Evolutionary conservation across 1,140 invertebrate genomes (phyloP).

Genomic region (Pentalonia nigronervosa): DNA sequence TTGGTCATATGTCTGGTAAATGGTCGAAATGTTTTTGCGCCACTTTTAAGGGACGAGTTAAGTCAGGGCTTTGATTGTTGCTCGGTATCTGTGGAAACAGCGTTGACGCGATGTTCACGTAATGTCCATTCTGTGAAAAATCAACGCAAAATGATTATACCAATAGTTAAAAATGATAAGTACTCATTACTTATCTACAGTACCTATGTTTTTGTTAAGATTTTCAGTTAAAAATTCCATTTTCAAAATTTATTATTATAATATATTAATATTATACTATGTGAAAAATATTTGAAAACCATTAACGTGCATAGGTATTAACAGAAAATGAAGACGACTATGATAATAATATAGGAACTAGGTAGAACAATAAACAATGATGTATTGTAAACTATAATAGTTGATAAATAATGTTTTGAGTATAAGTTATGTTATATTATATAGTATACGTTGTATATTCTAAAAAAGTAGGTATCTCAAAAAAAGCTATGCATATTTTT

Average conservation of each 20-base stretch:
- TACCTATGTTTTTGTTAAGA: not conserved
- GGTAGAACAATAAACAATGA: no score
- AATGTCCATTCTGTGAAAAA: conserved; percentile 60
- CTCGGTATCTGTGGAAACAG: conserved; percentile 61
- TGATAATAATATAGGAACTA: no score
- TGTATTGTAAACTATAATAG: no score
- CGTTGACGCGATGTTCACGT: conserved; percentile 59
- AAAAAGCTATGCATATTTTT: no score
- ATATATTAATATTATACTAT: no score
- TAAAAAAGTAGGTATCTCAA: no score
- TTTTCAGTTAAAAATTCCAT: not conserved
- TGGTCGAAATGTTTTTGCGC: conserved; percentile 61
- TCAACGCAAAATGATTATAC: not conserved
- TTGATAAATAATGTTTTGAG: no score
- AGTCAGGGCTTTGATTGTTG: conserved; percentile 60
- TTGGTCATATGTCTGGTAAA: conserved; percentile 62
- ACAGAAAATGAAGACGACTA: no score
- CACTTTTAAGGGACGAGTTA: conserved; percentile 48
- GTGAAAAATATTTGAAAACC: no score
- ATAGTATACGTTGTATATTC: no score
- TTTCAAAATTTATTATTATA: not conserved
- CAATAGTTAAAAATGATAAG: not conserved
- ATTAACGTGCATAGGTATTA: no score
- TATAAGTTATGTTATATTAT: no score
- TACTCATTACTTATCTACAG: not conserved